Base-by-base conservation (phyloP, 1,140 invertebrate species). In the Ceratitis capitata region DNA sequence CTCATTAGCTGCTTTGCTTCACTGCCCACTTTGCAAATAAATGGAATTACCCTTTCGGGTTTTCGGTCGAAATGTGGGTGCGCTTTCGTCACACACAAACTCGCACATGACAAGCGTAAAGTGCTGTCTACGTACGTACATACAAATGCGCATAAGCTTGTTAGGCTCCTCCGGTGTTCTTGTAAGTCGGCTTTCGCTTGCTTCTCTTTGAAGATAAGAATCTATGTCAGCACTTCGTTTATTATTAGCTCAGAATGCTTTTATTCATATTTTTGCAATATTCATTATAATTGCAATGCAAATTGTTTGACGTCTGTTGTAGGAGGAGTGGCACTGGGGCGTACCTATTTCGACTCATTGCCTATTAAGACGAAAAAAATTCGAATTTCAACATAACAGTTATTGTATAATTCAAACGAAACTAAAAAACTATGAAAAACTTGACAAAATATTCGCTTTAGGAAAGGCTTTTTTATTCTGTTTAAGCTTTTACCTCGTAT, bases 191-290 rank as follows among this genome's bases (percentile, higher is more conserved):
- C 12, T 78, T 78, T 78, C n/a, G 69, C 78, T 29, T 32, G 39
- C 35, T 23, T 61, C 61, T 88, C 69, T 78, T 78, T 78, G 69
- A 23, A 78, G 69, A 90, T 90, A 90, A 87, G 51, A 85, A 90
- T 90, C 89, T 88, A 88, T 90, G 89, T 90, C 89, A 90, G 89
- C 89, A 90, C 89, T 86, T 90, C 89, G 88, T 90, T 90, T 90
- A 86, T 85, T 69, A 78, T 78, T 47, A 45, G 42, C 45, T 35
- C 29, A 26, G 39, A 78, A 45, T 42, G 10, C 45, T 10, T 78
- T 78, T 78, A 19, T n/a, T n/a, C n/a, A n/a, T n/a, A n/a, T 45
- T 78, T 78, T 78, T n/a, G 35, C 39, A 45, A 35, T 23, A 42
- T 78, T 9, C 39, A 45, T 26, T 45, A 39, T 29, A 32, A 69